Base-by-base conservation (phyloP, 2,888 invertebrate genomes). In the Dorcus hopei region DNA sequence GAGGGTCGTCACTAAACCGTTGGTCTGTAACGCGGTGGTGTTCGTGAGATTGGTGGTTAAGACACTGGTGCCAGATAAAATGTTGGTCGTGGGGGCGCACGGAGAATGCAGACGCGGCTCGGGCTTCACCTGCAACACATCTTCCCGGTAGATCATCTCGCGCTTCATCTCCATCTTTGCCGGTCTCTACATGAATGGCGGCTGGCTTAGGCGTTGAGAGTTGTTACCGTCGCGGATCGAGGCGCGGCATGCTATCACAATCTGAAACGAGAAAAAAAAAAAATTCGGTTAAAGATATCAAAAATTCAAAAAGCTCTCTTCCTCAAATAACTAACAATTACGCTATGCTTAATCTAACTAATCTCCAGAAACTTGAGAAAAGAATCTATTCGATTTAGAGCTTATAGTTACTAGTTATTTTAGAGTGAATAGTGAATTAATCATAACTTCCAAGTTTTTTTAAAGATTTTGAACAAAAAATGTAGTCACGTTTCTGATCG, bases 61-160 rank as follows among this genome's bases (percentile, higher is more conserved):
- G 63, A 72, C 54, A 49, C 70, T 53, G 65, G 68, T 59, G 58
- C 63, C 59, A 43, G 66, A 59, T 45, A 59, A 56, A 42, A 54
- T 70, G 56, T 62, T 58, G 63, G 72, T 52, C 52, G 70, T 52
- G 63, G 68, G 58, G 11, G 59, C 68, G 59, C 64, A 70, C 49
- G 76, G 75, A 52, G 74, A 74, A 52, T 71, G 72, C 58, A 74
- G 67, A 57, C 75, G 76, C 60, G 76, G 80, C 72, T 77, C 81
- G 61, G 79, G 75, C 77, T 84, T 83, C 67, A 81, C 82, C 53
- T 72, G 65, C 68, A 77, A 70, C 65, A 75, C 70, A 65, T 78
- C 79, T 72, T 77, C 82, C 74, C 73, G 83, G 81, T 77, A 85
- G 79, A 85, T 82, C 81, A 86, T 81, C 74, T 85, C 86, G 82